A percentile compares a stretch with the other conserved stretches of the same genome.
phyloP scores from a whole-genome alignment of 2,888 invertebrate genomes.

The Amphipoea oculea region DNA sequence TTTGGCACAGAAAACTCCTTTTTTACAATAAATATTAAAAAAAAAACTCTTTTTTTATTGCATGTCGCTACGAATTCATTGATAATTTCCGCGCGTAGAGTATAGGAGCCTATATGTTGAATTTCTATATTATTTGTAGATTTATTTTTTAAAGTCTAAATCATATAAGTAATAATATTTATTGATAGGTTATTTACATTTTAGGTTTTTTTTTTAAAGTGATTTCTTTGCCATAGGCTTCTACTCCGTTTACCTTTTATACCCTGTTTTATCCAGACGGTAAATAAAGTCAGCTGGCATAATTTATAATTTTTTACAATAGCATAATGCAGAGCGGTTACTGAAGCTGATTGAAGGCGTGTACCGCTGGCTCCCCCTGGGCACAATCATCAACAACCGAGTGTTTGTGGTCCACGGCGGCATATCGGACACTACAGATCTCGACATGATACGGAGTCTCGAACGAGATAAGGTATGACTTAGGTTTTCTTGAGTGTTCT shows the following conservation, averaged over 20 bases:
- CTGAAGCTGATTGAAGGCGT: conserved; percentile 96
- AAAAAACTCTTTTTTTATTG: no score
- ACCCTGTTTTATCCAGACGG: background rate
- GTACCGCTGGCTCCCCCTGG: conserved; percentile 97
- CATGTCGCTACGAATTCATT: no score
- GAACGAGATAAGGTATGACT: conserved; percentile 95
- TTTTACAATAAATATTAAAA: no score
- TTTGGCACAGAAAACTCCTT: no score
- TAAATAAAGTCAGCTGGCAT: background rate
- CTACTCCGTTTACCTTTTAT: background rate
- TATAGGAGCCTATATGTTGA: no score
- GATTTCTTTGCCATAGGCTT: no score
- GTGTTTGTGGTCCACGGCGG: conserved; percentile 98
- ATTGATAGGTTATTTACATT: no score
- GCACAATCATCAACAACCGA: conserved; percentile 96
- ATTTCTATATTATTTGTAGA: no score
- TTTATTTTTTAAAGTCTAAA: no score
- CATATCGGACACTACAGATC: conserved; percentile 96
- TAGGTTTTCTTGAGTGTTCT: background rate
- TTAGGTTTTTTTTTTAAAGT: no score
- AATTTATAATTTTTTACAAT: conserved; percentile 54
- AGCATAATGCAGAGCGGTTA: conserved; percentile 95
- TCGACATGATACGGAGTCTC: conserved; percentile 94
- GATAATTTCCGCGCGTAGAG: no score
- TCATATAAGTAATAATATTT: no score